Evolutionary conservation across 2,888 invertebrate species (phyloP).

Genomic region (Oasisia sp.): DNA sequence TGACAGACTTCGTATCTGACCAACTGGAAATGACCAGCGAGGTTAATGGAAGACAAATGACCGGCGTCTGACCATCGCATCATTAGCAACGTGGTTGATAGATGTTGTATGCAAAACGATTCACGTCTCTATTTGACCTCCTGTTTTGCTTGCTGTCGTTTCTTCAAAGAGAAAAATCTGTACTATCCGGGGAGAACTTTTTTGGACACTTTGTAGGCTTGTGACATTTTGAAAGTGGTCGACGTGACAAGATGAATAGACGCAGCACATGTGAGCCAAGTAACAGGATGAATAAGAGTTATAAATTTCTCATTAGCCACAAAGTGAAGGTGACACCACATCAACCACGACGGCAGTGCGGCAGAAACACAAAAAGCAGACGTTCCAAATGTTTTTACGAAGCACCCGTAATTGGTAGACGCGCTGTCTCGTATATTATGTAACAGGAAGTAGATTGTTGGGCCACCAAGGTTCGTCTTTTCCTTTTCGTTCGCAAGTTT

Average conservation of each 20-base stretch:
- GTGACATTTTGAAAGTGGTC: neutral
- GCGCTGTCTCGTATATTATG: neutral
- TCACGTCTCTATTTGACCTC: neutral
- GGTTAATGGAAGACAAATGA: slow-evolving; percentile 4
- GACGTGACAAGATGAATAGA: neutral
- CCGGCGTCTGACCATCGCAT: neutral
- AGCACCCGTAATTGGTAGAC: neutral
- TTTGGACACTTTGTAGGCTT: neutral
- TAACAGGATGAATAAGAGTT: neutral
- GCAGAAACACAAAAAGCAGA: neutral
- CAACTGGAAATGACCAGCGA: slow-evolving; percentile 10
- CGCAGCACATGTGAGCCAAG: neutral
- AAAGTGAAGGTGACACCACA: neutral
- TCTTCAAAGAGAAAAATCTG: neutral
- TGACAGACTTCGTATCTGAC: neutral
- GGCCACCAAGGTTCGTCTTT: neutral
- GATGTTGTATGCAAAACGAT: neutral
- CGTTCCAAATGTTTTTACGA: neutral
- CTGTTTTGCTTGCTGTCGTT: neutral
- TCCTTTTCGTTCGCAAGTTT: too few species aligned
- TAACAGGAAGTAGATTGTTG: neutral
- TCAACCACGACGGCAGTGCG: neutral
- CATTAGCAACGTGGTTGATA: neutral
- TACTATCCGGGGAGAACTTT: neutral
- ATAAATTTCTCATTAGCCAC: neutral